A percentile compares a stretch with the other conserved stretches of the same genome.
These are phyloP conservation scores for Melanchra persicariae DNA, from an alignment of 2,888 invertebrate species.

Conservation along the genomic window DNA sequence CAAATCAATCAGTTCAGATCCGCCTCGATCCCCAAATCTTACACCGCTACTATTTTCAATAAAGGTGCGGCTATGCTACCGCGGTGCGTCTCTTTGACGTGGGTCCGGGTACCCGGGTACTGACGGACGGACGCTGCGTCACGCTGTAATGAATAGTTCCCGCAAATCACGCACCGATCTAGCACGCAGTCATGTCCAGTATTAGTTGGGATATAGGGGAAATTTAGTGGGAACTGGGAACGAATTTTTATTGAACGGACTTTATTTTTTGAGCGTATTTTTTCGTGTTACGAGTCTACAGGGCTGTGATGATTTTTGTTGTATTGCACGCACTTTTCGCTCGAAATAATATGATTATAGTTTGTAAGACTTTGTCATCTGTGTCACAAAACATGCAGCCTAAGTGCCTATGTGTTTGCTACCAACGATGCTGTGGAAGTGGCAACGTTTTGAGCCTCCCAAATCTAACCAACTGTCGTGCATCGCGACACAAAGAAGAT, in stretches of 20 bases:
- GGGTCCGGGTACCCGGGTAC: constrained; percentile 43
- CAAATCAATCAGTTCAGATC: constrained; percentile 38
- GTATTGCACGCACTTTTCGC: not conserved
- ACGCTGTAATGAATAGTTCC: constrained; percentile 67
- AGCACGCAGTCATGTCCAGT: constrained; percentile 32
- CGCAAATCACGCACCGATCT: constrained; percentile 59
- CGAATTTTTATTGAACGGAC: constrained; percentile 1
- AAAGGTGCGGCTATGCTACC: constrained; percentile 30
- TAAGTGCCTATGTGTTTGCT: no score
- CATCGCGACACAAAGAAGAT: no score
- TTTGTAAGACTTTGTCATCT: not conserved
- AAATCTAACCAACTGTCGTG: no score
- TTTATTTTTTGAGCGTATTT: constrained; percentile 16
- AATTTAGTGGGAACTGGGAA: constrained; percentile 1
- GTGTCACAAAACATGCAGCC: no score
- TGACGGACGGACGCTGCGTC: constrained; percentile 54
- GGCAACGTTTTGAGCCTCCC: no score
- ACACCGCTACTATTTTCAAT: constrained; percentile 39
- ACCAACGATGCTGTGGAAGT: no score
- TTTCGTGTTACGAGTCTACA: not conserved
- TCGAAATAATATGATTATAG: not conserved
- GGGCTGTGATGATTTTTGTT: not conserved
- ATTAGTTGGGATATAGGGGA: constrained; percentile 15
- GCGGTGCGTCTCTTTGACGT: constrained; percentile 47
- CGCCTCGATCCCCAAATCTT: constrained; percentile 11